phyloP scores from a whole-genome alignment of 2,797 vertebrate species.

The Trachops cirrhosus region DNA sequence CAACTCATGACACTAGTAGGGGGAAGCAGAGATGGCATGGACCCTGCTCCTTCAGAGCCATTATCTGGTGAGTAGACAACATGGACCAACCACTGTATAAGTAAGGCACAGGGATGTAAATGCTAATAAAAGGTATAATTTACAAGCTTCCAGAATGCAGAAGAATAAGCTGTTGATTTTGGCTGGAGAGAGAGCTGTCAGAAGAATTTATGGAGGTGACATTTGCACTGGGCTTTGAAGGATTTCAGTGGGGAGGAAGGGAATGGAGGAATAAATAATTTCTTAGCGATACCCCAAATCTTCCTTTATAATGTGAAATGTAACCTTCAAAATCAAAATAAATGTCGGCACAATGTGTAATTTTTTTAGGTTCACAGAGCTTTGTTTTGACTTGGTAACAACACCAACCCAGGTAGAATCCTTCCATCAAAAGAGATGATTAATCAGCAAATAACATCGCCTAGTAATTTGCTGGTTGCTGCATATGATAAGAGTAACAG shows the following conservation, averaged over 20 bases:
- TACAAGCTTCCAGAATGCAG: not conserved
- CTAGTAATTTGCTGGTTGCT: not conserved
- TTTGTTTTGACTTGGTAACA: not conserved
- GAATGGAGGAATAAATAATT: not conserved
- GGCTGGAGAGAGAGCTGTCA: not conserved
- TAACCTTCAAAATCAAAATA: conserved; percentile 19
- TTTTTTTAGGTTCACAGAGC: not conserved
- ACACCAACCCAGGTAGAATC: not conserved
- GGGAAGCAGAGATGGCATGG: not conserved
- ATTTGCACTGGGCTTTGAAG: not conserved
- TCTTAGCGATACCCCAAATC: not conserved
- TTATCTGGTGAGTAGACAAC: not conserved
- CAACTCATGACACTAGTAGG: not conserved
- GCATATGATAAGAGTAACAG: not conserved
- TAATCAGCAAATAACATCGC: not conserved
- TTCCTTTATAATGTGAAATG: not conserved
- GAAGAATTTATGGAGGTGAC: not conserved
- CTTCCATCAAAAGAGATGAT: not conserved
- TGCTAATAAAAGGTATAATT: not conserved
- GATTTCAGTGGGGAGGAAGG: not conserved
- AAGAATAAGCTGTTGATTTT: conserved; percentile 13
- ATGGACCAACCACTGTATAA: not conserved
- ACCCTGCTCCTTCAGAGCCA: not conserved
- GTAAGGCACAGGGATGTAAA: not conserved
- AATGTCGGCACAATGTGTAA: not conserved